Evolutionary conservation across 2,113 vertebrate genomes (phyloP).

Genomic region (Engystomops pustulosus): DNA sequence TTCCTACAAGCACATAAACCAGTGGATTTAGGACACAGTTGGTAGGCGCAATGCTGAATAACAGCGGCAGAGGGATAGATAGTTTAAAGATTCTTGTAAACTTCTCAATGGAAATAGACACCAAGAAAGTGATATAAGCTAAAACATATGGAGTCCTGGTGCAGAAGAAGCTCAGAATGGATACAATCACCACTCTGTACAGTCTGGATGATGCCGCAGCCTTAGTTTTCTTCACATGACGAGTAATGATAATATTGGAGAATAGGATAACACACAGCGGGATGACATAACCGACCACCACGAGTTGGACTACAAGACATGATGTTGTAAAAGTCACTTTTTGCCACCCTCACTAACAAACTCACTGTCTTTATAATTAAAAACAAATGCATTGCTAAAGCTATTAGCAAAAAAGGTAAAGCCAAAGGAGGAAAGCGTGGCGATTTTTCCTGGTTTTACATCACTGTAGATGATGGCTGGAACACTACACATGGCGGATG

Average conservation of each 20-base stretch:
- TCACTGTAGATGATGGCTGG: neutral
- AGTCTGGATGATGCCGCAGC: neutral
- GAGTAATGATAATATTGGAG: constrained; percentile 13
- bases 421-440: too few species aligned
- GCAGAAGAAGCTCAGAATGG: constrained; percentile 10
- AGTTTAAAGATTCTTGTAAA: neutral
- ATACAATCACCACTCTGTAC: neutral
- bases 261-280: constrained; percentile 8
- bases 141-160: constrained; percentile 16
- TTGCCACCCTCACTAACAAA: neutral
- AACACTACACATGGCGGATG: neutral
- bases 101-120: neutral
- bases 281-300: neutral
- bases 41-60: neutral
- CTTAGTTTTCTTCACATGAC: neutral
- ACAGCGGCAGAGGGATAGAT: neutral
- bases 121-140: neutral
- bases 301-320: neutral
- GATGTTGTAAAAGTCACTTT: neutral
- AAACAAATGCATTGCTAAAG: too few species aligned
- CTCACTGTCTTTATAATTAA: too few species aligned
- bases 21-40: constrained; percentile 21
- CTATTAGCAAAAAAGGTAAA: neutral
- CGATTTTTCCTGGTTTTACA: neutral
- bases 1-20: constrained; percentile 18